These are phyloP conservation scores for Trissolcus brochymenae DNA, from an alignment of 2,888 invertebrate genomes.

Conservation along the genomic window DNA sequence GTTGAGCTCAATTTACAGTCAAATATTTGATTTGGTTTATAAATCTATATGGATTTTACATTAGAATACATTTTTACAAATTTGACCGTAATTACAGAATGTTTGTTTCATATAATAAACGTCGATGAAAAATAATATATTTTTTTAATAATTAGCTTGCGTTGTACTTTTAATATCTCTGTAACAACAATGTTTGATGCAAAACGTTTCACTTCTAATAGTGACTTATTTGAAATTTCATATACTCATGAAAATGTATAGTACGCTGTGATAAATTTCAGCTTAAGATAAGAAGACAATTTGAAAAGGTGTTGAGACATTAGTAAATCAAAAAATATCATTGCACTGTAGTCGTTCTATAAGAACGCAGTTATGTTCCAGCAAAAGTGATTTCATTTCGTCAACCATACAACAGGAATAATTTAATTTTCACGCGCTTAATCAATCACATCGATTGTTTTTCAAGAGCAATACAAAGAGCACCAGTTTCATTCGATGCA, in stretches of 20 bases:
- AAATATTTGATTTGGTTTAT: neutral
- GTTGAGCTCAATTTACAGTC: neutral
- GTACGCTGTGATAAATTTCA: constrained; percentile 29
- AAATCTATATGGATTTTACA: constrained; percentile 5
- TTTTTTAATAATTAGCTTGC: too few species aligned
- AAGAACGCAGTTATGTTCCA: constrained; percentile 66
- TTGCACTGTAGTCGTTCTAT: constrained; percentile 65
- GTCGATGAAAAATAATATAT: neutral
- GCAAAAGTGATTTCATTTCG: constrained; percentile 58
- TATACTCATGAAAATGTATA: constrained; percentile 30
- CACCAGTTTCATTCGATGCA: constrained; percentile 26
- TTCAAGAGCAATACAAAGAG: constrained; percentile 23
- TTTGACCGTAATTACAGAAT: neutral
- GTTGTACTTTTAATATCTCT: neutral
- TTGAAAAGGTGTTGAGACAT: constrained; percentile 44
- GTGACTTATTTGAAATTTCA: constrained; percentile 27
- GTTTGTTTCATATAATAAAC: neutral
- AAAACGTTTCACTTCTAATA: constrained; percentile 9
- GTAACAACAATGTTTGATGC: constrained; percentile 52
- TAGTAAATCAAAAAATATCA: constrained; percentile 63
- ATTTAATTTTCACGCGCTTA: constrained; percentile 17
- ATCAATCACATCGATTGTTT: constrained; percentile 20
- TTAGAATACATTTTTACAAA: constrained; percentile 2
- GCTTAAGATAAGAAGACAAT: constrained; percentile 50
- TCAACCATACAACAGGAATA: constrained; percentile 33